Base-by-base conservation (phyloP, 2,888 invertebrate genomes). In the Torymus tubicola region DNA sequence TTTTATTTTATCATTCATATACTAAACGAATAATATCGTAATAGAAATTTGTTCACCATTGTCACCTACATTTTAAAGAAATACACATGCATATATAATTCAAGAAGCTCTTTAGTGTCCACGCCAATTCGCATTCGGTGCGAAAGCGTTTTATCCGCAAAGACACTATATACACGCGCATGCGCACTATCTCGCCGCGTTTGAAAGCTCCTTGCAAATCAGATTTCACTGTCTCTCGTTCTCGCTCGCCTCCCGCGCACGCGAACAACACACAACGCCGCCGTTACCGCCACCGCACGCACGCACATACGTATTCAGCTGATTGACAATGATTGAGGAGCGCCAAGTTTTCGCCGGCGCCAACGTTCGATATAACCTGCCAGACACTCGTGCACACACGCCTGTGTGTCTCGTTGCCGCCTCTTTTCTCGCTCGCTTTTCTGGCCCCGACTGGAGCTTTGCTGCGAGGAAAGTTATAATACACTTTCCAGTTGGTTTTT, bases 271-370 rank as follows among this genome's bases (percentile, higher is more conserved):
- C 42, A 42, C 52, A 21, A 18, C 31, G n/a, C 21, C 21, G 24
- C n/a, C 60, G 61, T 61, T 18, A 16, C 50, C 53, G 18, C 52
- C 14, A 10, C 16, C 73, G 64, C 60, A 12, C 14, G 53, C 42
- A 64, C 57, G 18, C 53, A 42, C 12, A 18, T 24, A 61, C 68
- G 60, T 31, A 58, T 58, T 57, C 61, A 68, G 24, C 16, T 65
- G 80, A 75, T 75, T 80, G 80, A 80, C 80, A 80, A 75, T 80
- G 75, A 80, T 75, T 65, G 80, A 75, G 70, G 68, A 24, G 50
- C 65, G 64, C 61, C 21, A 31, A 61, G 60, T 61, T n/a, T 31
- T 11, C 16, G 11, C 16, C 58, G 24, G 53, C 68, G 53, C 18
- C 76, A 12, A 31, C 60, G 60, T 13, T 55, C 69, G 65, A 75